These are phyloP conservation scores for Camelus dromedarius DNA, from an alignment of 2,113 vertebrate genomes.

Conservation along the genomic window DNA sequence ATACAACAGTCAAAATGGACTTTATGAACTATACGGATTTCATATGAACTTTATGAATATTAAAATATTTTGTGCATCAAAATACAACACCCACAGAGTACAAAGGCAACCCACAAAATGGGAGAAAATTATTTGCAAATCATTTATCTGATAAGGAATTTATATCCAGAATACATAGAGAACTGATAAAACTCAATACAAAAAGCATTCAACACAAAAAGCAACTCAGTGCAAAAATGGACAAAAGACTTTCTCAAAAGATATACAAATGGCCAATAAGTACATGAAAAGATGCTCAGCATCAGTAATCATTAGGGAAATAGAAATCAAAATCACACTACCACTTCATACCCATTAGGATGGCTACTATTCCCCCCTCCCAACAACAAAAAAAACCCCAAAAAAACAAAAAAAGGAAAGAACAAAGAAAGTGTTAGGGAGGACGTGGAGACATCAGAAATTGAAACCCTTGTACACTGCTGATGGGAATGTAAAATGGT, in stretches of 20 bases:
- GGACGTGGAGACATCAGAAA: background rate
- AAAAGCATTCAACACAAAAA: background rate
- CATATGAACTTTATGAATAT: background rate
- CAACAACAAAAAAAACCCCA: too few species aligned
- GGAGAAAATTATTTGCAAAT: background rate
- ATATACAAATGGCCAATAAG: background rate
- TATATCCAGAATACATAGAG: background rate
- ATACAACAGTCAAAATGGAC: background rate
- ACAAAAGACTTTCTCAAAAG: background rate
- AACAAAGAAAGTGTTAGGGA: background rate
- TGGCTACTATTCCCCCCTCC: background rate
- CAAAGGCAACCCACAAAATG: too few species aligned
- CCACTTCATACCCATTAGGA: background rate
- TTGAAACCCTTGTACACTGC: background rate
- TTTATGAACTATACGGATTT: background rate
- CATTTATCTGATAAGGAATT: background rate
- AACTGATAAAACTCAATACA: too few species aligned
- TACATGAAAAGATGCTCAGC: background rate
- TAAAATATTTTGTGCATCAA: too few species aligned
- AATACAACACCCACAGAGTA: too few species aligned
- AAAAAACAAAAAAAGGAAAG: background rate
- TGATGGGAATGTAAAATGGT: background rate
- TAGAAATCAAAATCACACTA: background rate
- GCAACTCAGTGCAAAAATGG: background rate
- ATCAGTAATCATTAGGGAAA: background rate